These are phyloP conservation scores for Caenorhabditis latens DNA, from an alignment of 1,140 invertebrate genomes.

Conservation along the genomic window DNA sequence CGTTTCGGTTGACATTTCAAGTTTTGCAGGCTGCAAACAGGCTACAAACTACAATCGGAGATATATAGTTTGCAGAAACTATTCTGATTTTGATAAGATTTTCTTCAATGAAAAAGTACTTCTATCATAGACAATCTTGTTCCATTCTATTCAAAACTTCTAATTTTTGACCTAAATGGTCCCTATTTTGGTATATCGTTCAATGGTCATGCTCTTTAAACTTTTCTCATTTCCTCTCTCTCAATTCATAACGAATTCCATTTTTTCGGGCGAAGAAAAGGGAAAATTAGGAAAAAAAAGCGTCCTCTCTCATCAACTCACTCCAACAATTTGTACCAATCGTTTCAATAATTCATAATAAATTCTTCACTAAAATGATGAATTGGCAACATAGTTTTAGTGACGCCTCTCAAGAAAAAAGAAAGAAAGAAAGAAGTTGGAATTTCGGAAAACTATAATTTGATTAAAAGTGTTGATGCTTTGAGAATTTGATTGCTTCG, in stretches of 20 bases:
- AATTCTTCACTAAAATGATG: not conserved
- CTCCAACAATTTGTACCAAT: constrained; percentile 1
- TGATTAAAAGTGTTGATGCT: constrained; percentile 6
- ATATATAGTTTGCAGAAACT: not conserved
- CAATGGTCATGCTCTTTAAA: not conserved
- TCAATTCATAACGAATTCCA: constrained; percentile 28
- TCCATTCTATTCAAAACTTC: not conserved
- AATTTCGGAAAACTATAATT: not conserved
- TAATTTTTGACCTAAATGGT: not conserved
- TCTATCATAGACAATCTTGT: not conserved
- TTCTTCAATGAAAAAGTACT: no score
- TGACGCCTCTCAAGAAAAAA: not conserved
- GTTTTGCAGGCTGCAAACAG: not conserved
- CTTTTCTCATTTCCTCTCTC: constrained; percentile 42
- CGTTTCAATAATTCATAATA: not conserved
- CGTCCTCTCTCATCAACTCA: not conserved
- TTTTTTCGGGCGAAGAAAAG: not conserved
- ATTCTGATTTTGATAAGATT: no score
- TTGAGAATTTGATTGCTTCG: not conserved
- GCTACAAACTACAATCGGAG: not conserved
- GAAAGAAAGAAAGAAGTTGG: not conserved
- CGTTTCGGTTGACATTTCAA: not conserved
- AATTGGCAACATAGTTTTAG: constrained; percentile 32
- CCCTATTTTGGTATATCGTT: not conserved
- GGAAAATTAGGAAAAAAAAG: not conserved